Conservation (phyloP, 2,888 invertebrate genomes). For the Latrodectus hesperus region DNA sequence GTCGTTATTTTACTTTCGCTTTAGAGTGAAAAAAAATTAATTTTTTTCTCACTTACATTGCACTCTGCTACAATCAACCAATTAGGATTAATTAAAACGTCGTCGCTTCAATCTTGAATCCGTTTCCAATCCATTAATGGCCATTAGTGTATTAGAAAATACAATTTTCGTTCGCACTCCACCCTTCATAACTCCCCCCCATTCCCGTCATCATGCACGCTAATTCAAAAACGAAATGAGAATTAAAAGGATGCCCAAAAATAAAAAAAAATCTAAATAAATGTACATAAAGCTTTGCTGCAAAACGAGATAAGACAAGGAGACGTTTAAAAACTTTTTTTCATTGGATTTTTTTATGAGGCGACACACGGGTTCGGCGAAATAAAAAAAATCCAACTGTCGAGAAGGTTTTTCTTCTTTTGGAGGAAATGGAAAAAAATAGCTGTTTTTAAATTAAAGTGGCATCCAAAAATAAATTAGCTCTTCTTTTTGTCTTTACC, state of each 20-base stretch:
- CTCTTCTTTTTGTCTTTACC: conserved; percentile 65
- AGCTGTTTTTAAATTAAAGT: conserved; percentile 67
- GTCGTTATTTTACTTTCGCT: conserved; percentile 58
- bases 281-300: conserved; percentile 48
- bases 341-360: too few relatives aligned
- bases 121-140: conserved; percentile 68
- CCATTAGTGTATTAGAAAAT: conserved; percentile 68
- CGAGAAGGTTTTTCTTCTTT: conserved; percentile 37
- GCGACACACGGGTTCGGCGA: conserved; percentile 1
- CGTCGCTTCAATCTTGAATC: conserved; percentile 43
- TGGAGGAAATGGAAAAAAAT: conserved; percentile 48
- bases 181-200: neutral
- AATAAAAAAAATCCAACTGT: conserved; percentile 44
- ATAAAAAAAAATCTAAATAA: neutral
- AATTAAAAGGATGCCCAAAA: neutral
- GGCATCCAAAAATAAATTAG: conserved; percentile 68
- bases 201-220: neutral
- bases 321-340: neutral
- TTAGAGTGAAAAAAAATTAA: conserved; percentile 4
- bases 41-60: conserved; percentile 7
- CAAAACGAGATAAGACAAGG: conserved; percentile 51
- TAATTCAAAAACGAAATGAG: neutral
- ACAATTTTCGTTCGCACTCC: conserved; percentile 44
- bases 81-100: conserved; percentile 68
- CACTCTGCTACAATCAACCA: conserved; percentile 41